Base-by-base conservation (phyloP, 2,113 vertebrate genomes). In the Rhea pennata region DNA sequence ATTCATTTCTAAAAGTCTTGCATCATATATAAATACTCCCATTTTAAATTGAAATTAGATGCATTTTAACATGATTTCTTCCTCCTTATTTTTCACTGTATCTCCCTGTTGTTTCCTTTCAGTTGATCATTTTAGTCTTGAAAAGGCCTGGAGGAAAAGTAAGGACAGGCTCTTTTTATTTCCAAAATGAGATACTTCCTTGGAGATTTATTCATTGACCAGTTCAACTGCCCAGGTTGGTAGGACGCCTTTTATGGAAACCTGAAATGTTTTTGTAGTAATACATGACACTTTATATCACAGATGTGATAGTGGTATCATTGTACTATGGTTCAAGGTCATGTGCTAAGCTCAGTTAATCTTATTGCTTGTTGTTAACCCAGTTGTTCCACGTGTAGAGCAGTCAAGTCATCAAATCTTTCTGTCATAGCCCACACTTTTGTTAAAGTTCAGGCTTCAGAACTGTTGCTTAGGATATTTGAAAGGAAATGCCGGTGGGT, bases 281-380 rank as follows among this genome's bases (percentile, higher is more conserved):
- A 90, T 67, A 81, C 12, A 48, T 65, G 39, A 19, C 15, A 26
- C 22, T 87, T 84, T 82, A 64, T 9, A 44, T 15, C 31, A 61
- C 61, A 92, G 69, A 82, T 84, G 19, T 39, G 56, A 78, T 84
- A 27, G 50, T 31, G 71, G n/a, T 33, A 75, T 86, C 65, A 29
- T n/a, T 81, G 51, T 56, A 54, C 61, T 51, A 19, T 67, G 56
- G 76, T 88, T 88, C 42, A 80, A 54, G 74, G 77, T 80, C 36
- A 23, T 77, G 65, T 84, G 61, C 79, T 95, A 87, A 90, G 77
- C 54, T 78, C 20, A 4, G 3, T 71, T 51, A 66, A 26, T 92
- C 86, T 94, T 91, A 75, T 65, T 65, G 39, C 79, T 89, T 92
- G 76, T 88, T 86, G 75, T 95, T 74, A 94, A 96, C 65, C 42